Evolutionary conservation across 2,113 vertebrate genomes (phyloP), one percentile per base, ranked within the genome.

Genomic region (Paradoxurus hermaphroditus): DNA sequence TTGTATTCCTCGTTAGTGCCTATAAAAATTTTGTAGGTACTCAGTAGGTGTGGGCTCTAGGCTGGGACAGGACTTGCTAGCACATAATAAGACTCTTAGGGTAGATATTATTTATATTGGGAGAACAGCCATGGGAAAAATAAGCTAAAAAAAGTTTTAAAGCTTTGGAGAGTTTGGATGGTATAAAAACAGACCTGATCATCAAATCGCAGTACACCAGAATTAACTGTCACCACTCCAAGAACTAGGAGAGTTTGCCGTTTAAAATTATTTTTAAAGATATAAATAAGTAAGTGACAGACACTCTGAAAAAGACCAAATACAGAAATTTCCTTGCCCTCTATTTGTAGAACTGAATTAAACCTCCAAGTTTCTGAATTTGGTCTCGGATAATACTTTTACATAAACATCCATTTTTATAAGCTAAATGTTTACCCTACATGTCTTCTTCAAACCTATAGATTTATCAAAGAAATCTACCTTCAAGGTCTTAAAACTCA

Each of bases 401-500:
- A 11, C 3, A 51, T 73, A 31, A 91, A 51, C 19, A 83, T 25
- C 23, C 46, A 56, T 83, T 87, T 84, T 73, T 67, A 68, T 34
- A 73, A 86, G 46, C 2, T 6, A 86, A 18, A 63, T 23, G 29
- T 68, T 49, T 31, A 68, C 23, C 23, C 51, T 51, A 1, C 36
- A 93, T 39, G 49, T 67, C 49, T 92, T 86, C 75, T 36, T 18
- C 1, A 84, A 90, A 78, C 39, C 23, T 51, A 4, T 41, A n/a
- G 31, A 46, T 62, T 86, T 78, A 86, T 46, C 62, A 25, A 63
- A 84, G 63, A 9, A 90, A 90, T 62, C 4, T 3, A 31, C 31
- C 9, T 90, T 85, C 9, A 94, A 86, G 44, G 94, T 63, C 56
- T 90, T 68, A 94, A 96, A 96, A 91, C 82, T 65, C 31, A 90